A percentile compares a stretch with the other conserved stretches of the same genome.
Conservation (phyloP, 92 coral and sea anemone species). For the Parazoanthus darwini region DNA sequence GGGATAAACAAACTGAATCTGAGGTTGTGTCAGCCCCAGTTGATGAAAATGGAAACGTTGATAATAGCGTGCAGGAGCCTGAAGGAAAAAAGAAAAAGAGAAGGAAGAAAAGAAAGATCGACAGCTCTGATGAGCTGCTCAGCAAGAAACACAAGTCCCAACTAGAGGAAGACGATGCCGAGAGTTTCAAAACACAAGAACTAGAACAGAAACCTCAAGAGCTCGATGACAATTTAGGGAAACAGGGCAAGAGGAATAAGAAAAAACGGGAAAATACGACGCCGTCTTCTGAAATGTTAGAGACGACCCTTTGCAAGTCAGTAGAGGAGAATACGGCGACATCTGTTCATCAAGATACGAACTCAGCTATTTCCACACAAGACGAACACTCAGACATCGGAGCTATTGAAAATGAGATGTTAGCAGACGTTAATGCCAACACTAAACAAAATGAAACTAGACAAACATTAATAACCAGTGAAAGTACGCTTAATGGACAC, state of each 20-base stretch:
- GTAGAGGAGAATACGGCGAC: background rate
- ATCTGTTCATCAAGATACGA: background rate
- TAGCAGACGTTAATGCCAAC: background rate
- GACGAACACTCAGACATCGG: background rate
- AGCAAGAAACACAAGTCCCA: conserved; percentile 20
- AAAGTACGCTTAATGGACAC: background rate
- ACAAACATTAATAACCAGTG: background rate
- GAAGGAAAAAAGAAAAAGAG: conserved; percentile 21
- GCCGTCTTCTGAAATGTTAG: conserved; percentile 7
- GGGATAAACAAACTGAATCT: background rate
- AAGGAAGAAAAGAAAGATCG: conserved; percentile 14
- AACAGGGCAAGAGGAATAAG: conserved; percentile 32
- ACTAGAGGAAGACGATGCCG: conserved; percentile 13
- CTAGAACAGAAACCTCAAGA: background rate
- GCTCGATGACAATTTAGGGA: background rate
- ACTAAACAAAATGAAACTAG: background rate
- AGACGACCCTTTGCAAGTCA: background rate
- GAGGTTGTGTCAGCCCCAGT: background rate
- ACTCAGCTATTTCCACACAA: background rate
- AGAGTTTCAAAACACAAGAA: background rate
- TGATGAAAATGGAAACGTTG: background rate
- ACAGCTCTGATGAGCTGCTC: conserved; percentile 3
- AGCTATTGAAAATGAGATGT: background rate
- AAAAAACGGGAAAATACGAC: background rate
- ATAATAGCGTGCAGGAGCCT: background rate